Conservation (phyloP, 2,888 invertebrate species). For the Salpingus planirostris region DNA sequence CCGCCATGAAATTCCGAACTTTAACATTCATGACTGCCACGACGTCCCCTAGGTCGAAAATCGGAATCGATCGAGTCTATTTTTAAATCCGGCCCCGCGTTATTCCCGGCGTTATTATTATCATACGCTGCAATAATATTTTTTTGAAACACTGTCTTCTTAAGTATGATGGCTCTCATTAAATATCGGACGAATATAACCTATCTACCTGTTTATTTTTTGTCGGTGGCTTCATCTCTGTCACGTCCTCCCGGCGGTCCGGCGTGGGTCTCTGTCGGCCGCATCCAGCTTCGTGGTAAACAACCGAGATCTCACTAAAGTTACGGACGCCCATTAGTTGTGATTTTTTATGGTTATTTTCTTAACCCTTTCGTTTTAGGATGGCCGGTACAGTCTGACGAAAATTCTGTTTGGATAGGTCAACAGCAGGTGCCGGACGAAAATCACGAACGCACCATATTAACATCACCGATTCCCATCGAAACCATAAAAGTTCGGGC, state of each 20-base stretch:
- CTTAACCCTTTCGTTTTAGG: conserved; percentile 32
- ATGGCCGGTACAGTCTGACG: conserved; percentile 27
- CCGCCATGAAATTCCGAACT: too few species aligned
- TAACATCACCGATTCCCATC: too few species aligned
- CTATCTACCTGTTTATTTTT: conserved; percentile 34
- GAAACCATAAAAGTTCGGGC: too few species aligned
- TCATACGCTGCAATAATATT: too few species aligned
- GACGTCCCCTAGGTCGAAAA: too few species aligned
- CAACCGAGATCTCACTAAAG: conserved; percentile 23
- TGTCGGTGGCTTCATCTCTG: conserved; percentile 12
- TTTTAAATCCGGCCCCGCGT: too few species aligned
- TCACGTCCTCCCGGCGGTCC: conserved; percentile 8
- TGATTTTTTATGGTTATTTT: conserved; percentile 32
- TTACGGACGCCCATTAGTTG: conserved; percentile 30
- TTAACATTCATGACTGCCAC: too few species aligned
- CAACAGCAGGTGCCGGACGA: conserved; percentile 9
- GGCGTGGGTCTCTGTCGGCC: conserved; percentile 11
- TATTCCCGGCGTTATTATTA: too few species aligned
- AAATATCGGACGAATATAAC: conserved; percentile 27
- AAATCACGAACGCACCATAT: too few species aligned
- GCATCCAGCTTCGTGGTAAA: conserved; percentile 22
- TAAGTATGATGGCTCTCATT: conserved; percentile 26
- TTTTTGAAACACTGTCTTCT: too few species aligned
- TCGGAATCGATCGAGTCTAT: too few species aligned
- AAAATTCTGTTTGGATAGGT: conserved; percentile 14